Evolutionary conservation across 2,888 invertebrate species (phyloP).

Genomic region (Drosophila bunnanda): DNA sequence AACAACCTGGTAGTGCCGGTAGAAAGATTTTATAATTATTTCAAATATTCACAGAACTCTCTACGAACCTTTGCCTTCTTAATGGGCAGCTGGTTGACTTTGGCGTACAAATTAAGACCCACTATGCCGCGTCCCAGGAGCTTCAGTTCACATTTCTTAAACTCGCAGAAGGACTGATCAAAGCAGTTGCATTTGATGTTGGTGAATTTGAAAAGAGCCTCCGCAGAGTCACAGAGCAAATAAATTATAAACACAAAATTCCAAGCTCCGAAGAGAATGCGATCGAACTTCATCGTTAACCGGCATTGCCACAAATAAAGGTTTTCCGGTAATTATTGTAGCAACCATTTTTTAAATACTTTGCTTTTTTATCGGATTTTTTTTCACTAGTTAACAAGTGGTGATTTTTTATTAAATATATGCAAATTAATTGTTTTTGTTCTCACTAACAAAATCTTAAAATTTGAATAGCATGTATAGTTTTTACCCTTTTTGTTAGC

Average conservation of each 20-base stretch:
- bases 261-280: not conserved
- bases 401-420: no score
- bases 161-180: constrained; percentile 4
- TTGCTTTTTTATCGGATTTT: not conserved
- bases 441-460: no score
- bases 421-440: no score
- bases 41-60: not conserved
- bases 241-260: not conserved
- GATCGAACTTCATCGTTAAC: constrained; percentile 5
- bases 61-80: not conserved
- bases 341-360: not conserved
- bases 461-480: no score
- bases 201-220: constrained; percentile 13
- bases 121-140: constrained; percentile 18
- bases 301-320: not conserved
- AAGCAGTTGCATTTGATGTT: constrained; percentile 19
- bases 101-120: constrained; percentile 1
- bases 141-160: constrained; percentile 14
- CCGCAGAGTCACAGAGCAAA: not conserved
- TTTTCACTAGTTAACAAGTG: not conserved
- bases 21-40: not conserved
- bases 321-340: not conserved
- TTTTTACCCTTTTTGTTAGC: no score
- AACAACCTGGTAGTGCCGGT: constrained; percentile 2
- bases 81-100: constrained; percentile 4